Evolutionary conservation across 2,888 invertebrate species (phyloP).

Genomic region (Apotomis turbidana): DNA sequence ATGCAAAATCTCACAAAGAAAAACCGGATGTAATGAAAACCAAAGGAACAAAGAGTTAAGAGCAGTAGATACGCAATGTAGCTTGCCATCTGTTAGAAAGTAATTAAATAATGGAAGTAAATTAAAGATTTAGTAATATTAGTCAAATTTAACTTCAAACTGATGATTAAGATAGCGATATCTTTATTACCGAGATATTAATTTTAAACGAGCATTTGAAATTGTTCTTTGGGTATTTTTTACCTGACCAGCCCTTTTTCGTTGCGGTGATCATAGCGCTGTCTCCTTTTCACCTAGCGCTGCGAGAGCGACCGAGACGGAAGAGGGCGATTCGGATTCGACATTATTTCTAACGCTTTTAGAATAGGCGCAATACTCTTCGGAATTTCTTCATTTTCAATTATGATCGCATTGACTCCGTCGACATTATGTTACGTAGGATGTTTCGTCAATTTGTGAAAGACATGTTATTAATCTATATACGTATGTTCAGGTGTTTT

Average conservation of each 20-base stretch:
- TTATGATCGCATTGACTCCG: conserved; percentile 38
- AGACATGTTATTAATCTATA: background rate
- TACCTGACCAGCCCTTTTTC: conserved; percentile 61
- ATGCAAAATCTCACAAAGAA: conserved; percentile 5
- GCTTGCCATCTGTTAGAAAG: conserved; percentile 11
- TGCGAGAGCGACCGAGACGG: conserved; percentile 48
- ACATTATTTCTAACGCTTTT: conserved; percentile 41
- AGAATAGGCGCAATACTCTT: conserved; percentile 39
- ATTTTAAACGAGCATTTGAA: conserved; percentile 33
- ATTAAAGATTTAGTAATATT: conserved; percentile 1
- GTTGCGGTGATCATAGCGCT: conserved; percentile 42
- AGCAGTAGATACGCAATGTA: conserved; percentile 1
- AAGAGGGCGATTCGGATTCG: conserved; percentile 50
- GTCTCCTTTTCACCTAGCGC: conserved; percentile 47
- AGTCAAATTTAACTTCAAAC: background rate
- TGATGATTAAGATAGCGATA: background rate
- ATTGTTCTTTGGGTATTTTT: conserved; percentile 54
- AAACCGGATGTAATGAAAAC: conserved; percentile 1
- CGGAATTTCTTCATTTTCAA: conserved; percentile 43
- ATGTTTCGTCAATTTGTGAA: conserved; percentile 17
- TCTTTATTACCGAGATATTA: conserved; percentile 15
- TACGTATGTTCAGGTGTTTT: background rate
- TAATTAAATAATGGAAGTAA: conserved; percentile 18
- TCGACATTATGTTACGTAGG: conserved; percentile 7
- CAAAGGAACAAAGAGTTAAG: conserved; percentile 6